These are phyloP conservation scores for Callopanchax toddi DNA, from an alignment of 2,113 vertebrate species.

Conservation along the genomic window DNA sequence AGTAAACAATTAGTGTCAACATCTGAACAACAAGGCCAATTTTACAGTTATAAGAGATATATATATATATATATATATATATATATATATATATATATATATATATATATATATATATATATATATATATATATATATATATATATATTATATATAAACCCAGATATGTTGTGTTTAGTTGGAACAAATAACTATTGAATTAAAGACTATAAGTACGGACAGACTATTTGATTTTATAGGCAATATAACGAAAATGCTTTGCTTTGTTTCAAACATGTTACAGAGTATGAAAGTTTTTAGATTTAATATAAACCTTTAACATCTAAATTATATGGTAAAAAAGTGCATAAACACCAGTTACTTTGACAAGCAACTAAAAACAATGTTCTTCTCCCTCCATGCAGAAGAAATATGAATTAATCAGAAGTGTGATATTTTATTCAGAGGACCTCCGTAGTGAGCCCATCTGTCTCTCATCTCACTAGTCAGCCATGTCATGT, in stretches of 20 bases:
- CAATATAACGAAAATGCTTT: background rate
- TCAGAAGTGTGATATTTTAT: slow-evolving; percentile 79
- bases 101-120: no score
- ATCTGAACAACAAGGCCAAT: background rate
- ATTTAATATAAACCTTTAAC: background rate
- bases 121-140: no score
- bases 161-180: no score
- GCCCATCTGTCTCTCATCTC: slow-evolving; percentile 74
- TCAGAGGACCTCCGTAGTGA: slow-evolving; percentile 58
- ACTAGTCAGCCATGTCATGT: slow-evolving; percentile 71
- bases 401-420: slow-evolving; percentile 74
- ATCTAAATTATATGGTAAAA: slow-evolving; percentile 6
- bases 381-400: slow-evolving; percentile 38
- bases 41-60: background rate
- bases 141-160: no score
- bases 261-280: background rate
- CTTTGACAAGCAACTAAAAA: slow-evolving; percentile 28
- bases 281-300: no score
- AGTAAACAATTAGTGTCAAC: background rate
- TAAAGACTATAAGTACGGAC: no score
- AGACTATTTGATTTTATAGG: background rate
- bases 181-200: no score
- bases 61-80: no score
- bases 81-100: no score
- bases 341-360: slow-evolving; percentile 26